These are phyloP conservation scores for Mola mola DNA, from an alignment of 2,113 vertebrate species.

Conservation along the genomic window DNA sequence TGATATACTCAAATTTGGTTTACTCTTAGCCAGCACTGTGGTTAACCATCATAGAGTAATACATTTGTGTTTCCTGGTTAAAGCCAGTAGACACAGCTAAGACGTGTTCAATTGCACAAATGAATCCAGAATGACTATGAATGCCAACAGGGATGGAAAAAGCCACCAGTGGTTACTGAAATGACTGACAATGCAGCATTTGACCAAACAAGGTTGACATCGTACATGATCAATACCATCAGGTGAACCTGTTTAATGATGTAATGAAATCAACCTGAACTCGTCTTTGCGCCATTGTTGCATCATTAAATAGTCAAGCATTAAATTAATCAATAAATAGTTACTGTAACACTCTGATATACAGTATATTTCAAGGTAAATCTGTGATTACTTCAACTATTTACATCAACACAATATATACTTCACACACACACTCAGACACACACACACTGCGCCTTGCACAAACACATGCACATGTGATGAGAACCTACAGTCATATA, in stretches of 20 bases:
- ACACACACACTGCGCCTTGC: conserved; percentile 9
- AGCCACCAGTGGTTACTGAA: conserved; percentile 52
- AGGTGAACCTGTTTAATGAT: background rate
- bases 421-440: conserved; percentile 9
- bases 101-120: conserved; percentile 4
- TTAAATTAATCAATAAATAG: conserved; percentile 71
- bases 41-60: conserved; percentile 13
- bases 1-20: background rate
- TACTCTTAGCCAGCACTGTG: background rate
- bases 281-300: conserved; percentile 1
- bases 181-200: conserved; percentile 9
- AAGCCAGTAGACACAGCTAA: background rate
- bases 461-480: conserved; percentile 26
- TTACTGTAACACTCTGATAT: conserved; percentile 66
- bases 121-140: background rate
- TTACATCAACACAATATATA: conserved; percentile 67
- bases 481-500: conserved; percentile 21
- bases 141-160: conserved; percentile 25
- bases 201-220: background rate
- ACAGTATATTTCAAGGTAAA: conserved; percentile 63
- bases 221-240: background rate
- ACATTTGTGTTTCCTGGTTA: conserved; percentile 6
- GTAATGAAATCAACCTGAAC: conserved; percentile 19
- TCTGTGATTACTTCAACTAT: conserved; percentile 65
- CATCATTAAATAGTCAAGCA: conserved; percentile 56